phyloP scores from a whole-genome alignment of 2,797 vertebrate species.

The Pterois miles region DNA sequence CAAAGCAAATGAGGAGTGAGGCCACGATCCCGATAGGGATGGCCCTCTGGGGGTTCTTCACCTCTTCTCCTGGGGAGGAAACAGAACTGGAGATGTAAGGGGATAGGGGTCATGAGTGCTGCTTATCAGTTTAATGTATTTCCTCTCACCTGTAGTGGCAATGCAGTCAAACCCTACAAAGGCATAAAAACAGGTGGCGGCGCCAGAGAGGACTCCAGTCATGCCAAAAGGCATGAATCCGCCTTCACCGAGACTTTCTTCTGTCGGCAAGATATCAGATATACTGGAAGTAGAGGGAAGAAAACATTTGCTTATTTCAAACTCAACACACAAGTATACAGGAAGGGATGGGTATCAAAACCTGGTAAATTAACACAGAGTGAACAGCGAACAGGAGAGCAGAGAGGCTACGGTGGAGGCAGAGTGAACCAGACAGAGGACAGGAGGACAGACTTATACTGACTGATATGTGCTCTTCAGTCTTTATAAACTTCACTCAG shows the following conservation, averaged over 20 bases:
- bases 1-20: conserved; percentile 96
- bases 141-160: conserved; percentile 91
- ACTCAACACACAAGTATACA: not conserved
- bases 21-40: conserved; percentile 95
- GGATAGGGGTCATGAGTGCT: not conserved
- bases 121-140: not conserved
- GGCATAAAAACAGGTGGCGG: conserved; percentile 97
- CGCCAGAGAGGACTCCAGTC: conserved; percentile 91
- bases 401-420: too few species aligned
- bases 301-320: not conserved
- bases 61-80: conserved; percentile 90
- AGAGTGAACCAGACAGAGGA: too few species aligned
- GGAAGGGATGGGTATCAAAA: too few species aligned
- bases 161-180: conserved; percentile 99
- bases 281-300: conserved; percentile 64
- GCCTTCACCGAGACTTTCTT: conserved; percentile 78
- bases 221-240: conserved; percentile 96
- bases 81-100: not conserved
- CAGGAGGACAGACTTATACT: too few species aligned
- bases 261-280: conserved; percentile 32
- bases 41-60: conserved; percentile 97
- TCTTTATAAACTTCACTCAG: too few species aligned
- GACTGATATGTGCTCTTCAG: too few species aligned
- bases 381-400: too few species aligned
- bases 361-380: not conserved